Percentiles rank a stretch among this genome's conserved stretches.
These are phyloP conservation scores for Scaptodrosophila latifasciaeformis DNA, from an alignment of 2,888 invertebrate genomes.

Conservation along the genomic window DNA sequence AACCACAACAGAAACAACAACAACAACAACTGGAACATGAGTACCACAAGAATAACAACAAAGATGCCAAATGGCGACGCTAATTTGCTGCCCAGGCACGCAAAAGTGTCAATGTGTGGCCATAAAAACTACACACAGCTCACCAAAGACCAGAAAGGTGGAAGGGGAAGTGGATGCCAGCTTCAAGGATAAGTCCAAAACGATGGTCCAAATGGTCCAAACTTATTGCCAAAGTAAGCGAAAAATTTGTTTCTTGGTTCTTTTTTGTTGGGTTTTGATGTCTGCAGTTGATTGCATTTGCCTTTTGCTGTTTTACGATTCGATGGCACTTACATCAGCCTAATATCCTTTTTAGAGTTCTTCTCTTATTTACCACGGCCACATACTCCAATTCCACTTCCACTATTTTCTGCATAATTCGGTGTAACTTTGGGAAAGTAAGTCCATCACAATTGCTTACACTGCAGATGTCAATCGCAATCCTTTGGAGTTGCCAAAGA, in stretches of 20 bases:
- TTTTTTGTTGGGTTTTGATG: conserved; percentile 31
- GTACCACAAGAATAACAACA: not conserved
- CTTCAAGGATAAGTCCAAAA: too few relatives aligned
- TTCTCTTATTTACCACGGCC: conserved; percentile 13
- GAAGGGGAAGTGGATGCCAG: not conserved
- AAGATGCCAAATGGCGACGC: conserved; percentile 19
- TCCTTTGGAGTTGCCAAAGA: conserved; percentile 60
- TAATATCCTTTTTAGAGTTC: conserved; percentile 63
- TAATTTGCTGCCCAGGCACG: conserved; percentile 54
- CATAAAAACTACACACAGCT: conserved; percentile 46
- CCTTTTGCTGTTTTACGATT: conserved; percentile 50
- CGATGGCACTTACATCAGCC: conserved; percentile 52
- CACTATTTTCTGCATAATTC: conserved; percentile 52
- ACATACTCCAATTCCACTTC: conserved; percentile 17
- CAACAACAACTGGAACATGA: not conserved
- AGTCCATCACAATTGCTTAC: not conserved
- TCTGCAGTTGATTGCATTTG: conserved; percentile 66
- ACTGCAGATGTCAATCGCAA: conserved; percentile 55
- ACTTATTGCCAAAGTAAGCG: conserved; percentile 63
- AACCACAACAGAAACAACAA: not conserved
- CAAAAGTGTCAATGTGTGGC: conserved; percentile 55
- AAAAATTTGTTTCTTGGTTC: conserved; percentile 33
- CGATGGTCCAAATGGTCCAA: too few relatives aligned
- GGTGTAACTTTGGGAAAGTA: conserved; percentile 1
- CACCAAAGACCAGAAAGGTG: not conserved